Evolutionary conservation across 2,113 vertebrate genomes (phyloP).

Genomic region (Drymodes brunneopygia): DNA sequence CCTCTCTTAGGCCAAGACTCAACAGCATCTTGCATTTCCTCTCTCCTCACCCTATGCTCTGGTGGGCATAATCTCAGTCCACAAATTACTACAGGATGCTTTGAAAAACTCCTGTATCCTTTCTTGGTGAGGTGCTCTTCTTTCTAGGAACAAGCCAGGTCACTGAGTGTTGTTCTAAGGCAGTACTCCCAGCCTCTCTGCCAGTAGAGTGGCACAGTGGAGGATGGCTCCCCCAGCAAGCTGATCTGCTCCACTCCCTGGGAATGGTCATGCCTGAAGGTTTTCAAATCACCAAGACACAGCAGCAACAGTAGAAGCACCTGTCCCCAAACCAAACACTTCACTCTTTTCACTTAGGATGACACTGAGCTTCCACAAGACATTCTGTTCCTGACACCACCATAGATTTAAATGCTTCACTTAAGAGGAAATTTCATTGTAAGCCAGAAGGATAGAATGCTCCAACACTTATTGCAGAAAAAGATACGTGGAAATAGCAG

Average conservation of each 20-base stretch:
- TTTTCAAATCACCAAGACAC: background rate
- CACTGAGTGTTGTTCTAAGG: background rate
- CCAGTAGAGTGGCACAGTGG: rapidly evolving
- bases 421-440: background rate
- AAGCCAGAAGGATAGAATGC: background rate
- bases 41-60: background rate
- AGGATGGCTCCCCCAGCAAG: background rate
- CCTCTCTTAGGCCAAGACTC: background rate
- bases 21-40: background rate
- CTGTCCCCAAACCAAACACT: background rate
- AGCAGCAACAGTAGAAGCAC: background rate
- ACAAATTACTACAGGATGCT: background rate
- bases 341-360: background rate
- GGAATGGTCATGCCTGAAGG: background rate
- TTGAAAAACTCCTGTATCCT: background rate
- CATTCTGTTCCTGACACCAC: background rate
- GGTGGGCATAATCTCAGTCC: background rate
- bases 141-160: background rate
- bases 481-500: background rate
- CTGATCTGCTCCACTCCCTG: background rate
- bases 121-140: background rate
- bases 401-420: background rate
- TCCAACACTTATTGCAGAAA: background rate
- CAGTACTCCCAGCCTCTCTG: background rate
- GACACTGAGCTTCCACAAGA: background rate